These are phyloP conservation scores for Drosophila suboccidentalis DNA, from an alignment of 2,888 invertebrate species.

Conservation along the genomic window DNA sequence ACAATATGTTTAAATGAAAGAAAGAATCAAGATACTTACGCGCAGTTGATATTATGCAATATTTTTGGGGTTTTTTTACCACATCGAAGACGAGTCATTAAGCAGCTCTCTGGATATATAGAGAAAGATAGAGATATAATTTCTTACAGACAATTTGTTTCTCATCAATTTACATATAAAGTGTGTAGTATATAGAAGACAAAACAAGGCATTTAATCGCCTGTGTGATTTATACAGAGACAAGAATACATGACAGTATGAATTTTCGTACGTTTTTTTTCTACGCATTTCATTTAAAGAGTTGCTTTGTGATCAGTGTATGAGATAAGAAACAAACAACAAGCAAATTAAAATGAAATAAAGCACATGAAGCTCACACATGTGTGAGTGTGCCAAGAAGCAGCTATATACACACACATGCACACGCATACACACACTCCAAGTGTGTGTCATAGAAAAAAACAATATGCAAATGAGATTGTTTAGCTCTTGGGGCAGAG, in stretches of 20 bases:
- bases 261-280: constrained; percentile 20
- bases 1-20: too few relatives aligned
- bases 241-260: background rate
- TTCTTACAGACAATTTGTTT: constrained; percentile 36
- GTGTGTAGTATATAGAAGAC: constrained; percentile 28
- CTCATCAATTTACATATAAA: constrained; percentile 58
- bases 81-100: constrained; percentile 3
- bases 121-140: background rate
- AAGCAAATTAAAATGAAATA: constrained; percentile 70
- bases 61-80: constrained; percentile 8
- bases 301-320: constrained; percentile 47
- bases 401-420: too few relatives aligned
- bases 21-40: too few relatives aligned
- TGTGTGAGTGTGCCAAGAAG: constrained; percentile 8
- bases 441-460: constrained; percentile 20
- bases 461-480: constrained; percentile 71
- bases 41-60: background rate
- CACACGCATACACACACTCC: too few relatives aligned
- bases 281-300: constrained; percentile 54
- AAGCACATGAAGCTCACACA: constrained; percentile 44
- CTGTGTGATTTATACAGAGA: constrained; percentile 64
- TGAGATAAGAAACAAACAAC: constrained; percentile 55
- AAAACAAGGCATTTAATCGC: constrained; percentile 68
- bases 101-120: background rate
- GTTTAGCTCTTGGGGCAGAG: constrained; percentile 33